Conservation (phyloP, 2,113 vertebrate genomes). For the Lepus americanus region DNA sequence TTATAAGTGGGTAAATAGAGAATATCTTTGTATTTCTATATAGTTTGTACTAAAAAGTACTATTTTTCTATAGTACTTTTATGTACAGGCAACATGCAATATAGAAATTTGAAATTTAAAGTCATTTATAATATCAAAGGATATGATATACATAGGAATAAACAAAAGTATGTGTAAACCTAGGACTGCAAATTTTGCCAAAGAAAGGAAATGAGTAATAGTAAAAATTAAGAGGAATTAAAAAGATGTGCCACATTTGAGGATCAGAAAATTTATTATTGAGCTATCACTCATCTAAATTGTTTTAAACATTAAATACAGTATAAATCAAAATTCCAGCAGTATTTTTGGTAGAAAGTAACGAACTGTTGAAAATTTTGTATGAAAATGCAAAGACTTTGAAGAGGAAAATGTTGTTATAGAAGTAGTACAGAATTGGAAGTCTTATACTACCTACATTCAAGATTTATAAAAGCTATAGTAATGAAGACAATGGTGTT, state of each 20-base stretch:
- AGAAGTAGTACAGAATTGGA: neutral
- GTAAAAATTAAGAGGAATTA: too few relatives aligned
- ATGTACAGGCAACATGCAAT: neutral
- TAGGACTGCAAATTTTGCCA: neutral
- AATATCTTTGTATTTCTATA: constrained; percentile 5
- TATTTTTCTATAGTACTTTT: constrained; percentile 15
- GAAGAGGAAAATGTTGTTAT: neutral
- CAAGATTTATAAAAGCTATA: neutral
- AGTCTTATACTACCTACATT: neutral
- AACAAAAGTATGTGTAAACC: neutral
- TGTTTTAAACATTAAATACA: neutral
- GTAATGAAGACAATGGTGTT: neutral
- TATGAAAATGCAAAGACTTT: neutral
- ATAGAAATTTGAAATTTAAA: constrained; percentile 18
- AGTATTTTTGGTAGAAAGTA: constrained; percentile 35
- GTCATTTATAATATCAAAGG: constrained; percentile 11
- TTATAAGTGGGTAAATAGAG: neutral
- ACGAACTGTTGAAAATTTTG: neutral
- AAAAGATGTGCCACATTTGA: neutral
- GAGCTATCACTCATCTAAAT: neutral
- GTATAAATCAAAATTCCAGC: neutral
- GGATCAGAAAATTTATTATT: constrained; percentile 35
- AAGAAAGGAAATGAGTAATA: neutral
- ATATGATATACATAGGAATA: neutral
- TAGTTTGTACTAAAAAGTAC: neutral